These are phyloP conservation scores for Eurytoma californica DNA, from an alignment of 2,888 invertebrate species.

Conservation along the genomic window DNA sequence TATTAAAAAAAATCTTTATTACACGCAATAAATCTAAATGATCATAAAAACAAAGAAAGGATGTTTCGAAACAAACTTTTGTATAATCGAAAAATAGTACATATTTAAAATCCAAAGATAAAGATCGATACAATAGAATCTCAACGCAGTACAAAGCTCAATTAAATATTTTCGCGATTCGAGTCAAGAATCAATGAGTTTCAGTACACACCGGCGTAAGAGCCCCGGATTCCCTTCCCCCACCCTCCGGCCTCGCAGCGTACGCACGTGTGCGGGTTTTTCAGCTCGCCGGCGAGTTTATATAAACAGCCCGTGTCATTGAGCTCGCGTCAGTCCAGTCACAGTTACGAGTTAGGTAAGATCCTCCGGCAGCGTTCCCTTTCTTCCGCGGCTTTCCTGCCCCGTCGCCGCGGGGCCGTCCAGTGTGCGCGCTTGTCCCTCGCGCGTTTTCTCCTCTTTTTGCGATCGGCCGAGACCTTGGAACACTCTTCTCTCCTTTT, in stretches of 20 bases:
- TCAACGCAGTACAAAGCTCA: not conserved
- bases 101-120: not conserved
- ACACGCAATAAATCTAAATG: not conserved
- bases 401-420: not conserved
- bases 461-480: slow-evolving; percentile 10
- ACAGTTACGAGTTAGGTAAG: slow-evolving; percentile 64
- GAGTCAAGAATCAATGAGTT: too few relatives aligned
- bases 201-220: not conserved
- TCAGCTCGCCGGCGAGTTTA: slow-evolving; percentile 49
- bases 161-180: not conserved
- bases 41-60: not conserved
- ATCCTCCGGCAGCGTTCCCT: slow-evolving; percentile 55
- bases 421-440: not conserved
- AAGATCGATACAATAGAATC: not conserved
- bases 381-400: slow-evolving; percentile 69
- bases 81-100: too few relatives aligned
- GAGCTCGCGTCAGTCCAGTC: slow-evolving; percentile 60
- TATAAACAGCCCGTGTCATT: slow-evolving; percentile 60
- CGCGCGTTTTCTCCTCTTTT: slow-evolving; percentile 10
- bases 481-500: not conserved
- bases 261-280: slow-evolving; percentile 43
- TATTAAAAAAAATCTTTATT: not conserved
- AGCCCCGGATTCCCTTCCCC: not conserved
- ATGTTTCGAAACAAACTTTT: too few relatives aligned
- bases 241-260: not conserved